These are phyloP conservation scores for Schizothorax lantsangensis DNA, from an alignment of 2,797 vertebrate genomes.

Conservation along the genomic window DNA sequence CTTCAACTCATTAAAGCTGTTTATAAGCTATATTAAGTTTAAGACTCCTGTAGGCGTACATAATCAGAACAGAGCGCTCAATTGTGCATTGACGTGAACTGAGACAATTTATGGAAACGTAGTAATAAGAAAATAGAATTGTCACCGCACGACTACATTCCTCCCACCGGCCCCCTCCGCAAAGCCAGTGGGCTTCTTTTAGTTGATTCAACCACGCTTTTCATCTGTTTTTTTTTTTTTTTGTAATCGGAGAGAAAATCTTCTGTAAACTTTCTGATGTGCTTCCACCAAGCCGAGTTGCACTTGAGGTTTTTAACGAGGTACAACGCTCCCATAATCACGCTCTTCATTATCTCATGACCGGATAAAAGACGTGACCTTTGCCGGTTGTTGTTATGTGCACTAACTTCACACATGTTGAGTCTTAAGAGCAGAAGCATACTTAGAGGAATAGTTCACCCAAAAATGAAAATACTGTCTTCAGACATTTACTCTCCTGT, in stretches of 20 bases:
- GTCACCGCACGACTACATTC: constrained; percentile 36
- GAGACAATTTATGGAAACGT: constrained; percentile 66
- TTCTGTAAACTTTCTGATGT: constrained; percentile 37
- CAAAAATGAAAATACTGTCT: neutral
- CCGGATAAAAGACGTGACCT: constrained; percentile 32
- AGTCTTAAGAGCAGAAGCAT: neutral
- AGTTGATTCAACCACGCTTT: constrained; percentile 16
- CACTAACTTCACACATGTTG: constrained; percentile 5
- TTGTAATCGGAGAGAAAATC: constrained; percentile 3
- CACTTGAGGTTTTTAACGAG: constrained; percentile 40
- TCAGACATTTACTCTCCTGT: neutral
- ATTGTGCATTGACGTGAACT: constrained; percentile 60
- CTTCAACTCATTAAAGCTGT: constrained; percentile 77
- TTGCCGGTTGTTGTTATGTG: constrained; percentile 6
- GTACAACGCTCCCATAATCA: constrained; percentile 10
- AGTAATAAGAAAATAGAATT: constrained; percentile 36
- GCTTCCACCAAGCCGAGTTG: neutral
- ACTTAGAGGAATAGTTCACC: neutral
- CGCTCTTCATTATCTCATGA: constrained; percentile 23
- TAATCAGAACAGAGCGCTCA: constrained; percentile 73
- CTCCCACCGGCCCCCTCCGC: neutral
- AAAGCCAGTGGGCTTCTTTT: constrained; percentile 28
- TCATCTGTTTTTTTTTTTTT: constrained; percentile 40
- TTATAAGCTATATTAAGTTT: constrained; percentile 77
- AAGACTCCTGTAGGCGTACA: constrained; percentile 72